Percentiles rank a stretch among this genome's conserved stretches.
Evolutionary conservation across 2,797 vertebrate genomes (phyloP).

Genomic region (Scolopax bukidnonensis): DNA sequence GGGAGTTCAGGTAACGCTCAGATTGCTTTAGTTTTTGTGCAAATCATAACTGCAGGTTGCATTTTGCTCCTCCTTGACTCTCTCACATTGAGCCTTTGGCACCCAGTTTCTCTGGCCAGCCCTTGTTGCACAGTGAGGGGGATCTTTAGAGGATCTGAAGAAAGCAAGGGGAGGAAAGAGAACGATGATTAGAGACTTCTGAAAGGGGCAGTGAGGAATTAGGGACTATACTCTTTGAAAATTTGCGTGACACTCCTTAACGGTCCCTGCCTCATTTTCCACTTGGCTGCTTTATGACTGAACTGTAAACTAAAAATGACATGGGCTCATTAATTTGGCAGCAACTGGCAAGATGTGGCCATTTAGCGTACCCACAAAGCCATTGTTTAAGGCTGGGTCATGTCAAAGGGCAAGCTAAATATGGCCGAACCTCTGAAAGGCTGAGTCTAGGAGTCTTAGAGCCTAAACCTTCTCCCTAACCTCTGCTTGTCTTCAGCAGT

Average conservation of each 20-base stretch:
- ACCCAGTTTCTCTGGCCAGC: slow-evolving; percentile 20
- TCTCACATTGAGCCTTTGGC: neutral
- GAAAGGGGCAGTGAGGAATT: slow-evolving; percentile 72
- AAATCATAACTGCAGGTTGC: neutral
- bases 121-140: slow-evolving; percentile 18
- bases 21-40: neutral
- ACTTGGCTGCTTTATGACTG: slow-evolving; percentile 89
- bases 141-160: slow-evolving; percentile 56
- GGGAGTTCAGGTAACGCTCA: neutral
- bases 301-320: slow-evolving; percentile 96
- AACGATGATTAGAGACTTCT: slow-evolving; percentile 69
- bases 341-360: slow-evolving; percentile 89
- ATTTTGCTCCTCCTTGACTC: neutral
- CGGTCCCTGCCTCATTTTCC: slow-evolving; percentile 89
- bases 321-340: slow-evolving; percentile 99
- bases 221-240: slow-evolving; percentile 82
- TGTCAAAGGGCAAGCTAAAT: slow-evolving; percentile 97
- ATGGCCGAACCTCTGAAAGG: slow-evolving; percentile 87
- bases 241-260: slow-evolving; percentile 87
- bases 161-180: slow-evolving; percentile 47
- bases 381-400: slow-evolving; percentile 92
- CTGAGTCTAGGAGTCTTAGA: slow-evolving; percentile 79
- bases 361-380: slow-evolving; percentile 93
- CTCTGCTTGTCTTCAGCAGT: slow-evolving; percentile 64
- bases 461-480: slow-evolving; percentile 69